Base-by-base conservation (phyloP, 2,797 vertebrate genomes). In the Sparidentex hasta region DNA sequence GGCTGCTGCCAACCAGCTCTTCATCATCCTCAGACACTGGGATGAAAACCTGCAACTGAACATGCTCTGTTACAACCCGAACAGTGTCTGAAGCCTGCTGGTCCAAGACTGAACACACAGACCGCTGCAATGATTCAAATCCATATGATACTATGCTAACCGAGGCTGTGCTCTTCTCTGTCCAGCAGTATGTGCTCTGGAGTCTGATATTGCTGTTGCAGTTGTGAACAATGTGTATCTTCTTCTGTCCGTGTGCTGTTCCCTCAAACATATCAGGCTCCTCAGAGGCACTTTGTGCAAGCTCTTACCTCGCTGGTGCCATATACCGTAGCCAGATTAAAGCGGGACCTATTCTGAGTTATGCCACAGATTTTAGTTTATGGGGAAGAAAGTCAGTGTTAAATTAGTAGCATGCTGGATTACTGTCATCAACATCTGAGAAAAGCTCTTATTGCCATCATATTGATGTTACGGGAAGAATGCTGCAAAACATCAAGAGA, bases 1-100 rank as follows among this genome's bases (percentile, higher is more conserved):
- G 91, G 92, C 97, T 0, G 95, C 97, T 0, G 98, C 97, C 79
- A 98, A 97, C 86, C 98, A 99, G 93, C 97, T 99, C 46, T 99
- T 99, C 7, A 97, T 99, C 85, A 96, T 99, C 78, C 97, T 99
- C 80, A 94, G 97, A 74, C 98, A 99, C 94, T 99, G 98, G 98
- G 96, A 99, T 20, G 97, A 99, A 65, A 99, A 97, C 88, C 95
- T 99, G 80, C 97, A 99, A 84, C 96, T 99, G 84, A 97, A 98
- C 81, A 95, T 99, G 96, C 95, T 99, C 33, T 99, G 98, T 84
- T 99, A 99, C 91, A 97, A 99, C 92, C 98, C 98, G 0, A 96
- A 96, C 91, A 97, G 95, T 0, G 93, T 99, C 86, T 99, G 86
- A 94, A 69, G 21, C 66, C 65, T 46, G 21, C 65, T 8, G 13